A percentile compares a stretch with the other conserved stretches of the same genome.
Conservation (phyloP, 2,888 invertebrate species). For the Brenthis hecate region DNA sequence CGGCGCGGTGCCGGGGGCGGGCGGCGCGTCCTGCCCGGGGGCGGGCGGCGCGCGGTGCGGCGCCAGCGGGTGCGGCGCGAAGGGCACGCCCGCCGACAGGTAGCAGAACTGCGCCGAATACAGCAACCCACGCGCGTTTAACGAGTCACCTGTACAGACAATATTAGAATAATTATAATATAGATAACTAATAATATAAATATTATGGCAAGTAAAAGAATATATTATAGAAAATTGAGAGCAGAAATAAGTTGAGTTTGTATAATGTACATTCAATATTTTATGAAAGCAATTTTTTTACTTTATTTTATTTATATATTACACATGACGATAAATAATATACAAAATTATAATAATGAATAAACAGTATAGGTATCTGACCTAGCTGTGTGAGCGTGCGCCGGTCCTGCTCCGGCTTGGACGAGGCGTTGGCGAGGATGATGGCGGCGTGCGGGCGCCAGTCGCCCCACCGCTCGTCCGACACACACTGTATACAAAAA, state of each 20-base stretch:
- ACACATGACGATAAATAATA: too few species aligned
- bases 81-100: conserved; percentile 89
- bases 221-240: too few species aligned
- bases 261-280: not conserved
- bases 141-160: conserved; percentile 83
- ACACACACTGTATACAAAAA: conserved; percentile 75
- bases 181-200: too few species aligned
- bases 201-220: too few species aligned
- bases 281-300: not conserved
- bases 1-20: conserved; percentile 49
- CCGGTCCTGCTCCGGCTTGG: conserved; percentile 88
- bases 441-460: conserved; percentile 99
- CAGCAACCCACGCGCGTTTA: conserved; percentile 88
- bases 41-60: conserved; percentile 56
- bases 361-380: conserved; percentile 43
- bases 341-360: not conserved
- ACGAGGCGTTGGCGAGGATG: conserved; percentile 92
- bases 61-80: conserved; percentile 70
- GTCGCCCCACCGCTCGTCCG: conserved; percentile 92
- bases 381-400: conserved; percentile 88
- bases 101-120: conserved; percentile 98
- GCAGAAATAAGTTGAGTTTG: rapidly evolving
- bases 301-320: too few species aligned
- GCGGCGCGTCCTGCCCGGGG: conserved; percentile 56
- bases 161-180: not conserved